Base-by-base conservation (phyloP, 2,797 vertebrate genomes). In the Artibeus jamaicensis region DNA sequence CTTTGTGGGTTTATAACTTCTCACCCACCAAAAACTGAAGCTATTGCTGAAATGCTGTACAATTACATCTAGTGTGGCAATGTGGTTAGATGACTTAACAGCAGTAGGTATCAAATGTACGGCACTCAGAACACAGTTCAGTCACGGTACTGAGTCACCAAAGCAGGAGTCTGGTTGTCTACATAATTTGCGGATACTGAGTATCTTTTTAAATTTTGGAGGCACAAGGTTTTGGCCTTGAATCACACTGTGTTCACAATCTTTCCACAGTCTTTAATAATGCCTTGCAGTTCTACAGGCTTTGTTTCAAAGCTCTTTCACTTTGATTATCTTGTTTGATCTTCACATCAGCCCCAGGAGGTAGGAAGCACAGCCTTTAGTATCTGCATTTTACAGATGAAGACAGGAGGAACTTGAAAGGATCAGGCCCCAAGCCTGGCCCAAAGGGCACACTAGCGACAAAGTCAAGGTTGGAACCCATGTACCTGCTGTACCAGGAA, bases 231-330 rank as follows among this genome's bases (percentile, higher is more conserved):
- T 83, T 87, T 94, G 93, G 92, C 92, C 53, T 96, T 87, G 62
- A 90, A 82, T 92, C 89, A 96, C 94, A 91, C 53, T 77, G 77
- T 91, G 85, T 81, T 95, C 84, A 50, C 46, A 62, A 78, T 95
- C 93, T 89, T 83, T 97, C 93, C 77, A 86, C 83, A 93, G 93
- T 76, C 88, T 97, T 97, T 96, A 96, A 97, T 95, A 89, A 96
- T 29, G 88, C 22, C 79, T 85, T 88, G 53, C 67, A 50, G 94
- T 89, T 92, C 88, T 85, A 87, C 42, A n/a, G 16, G 24, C 91
- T 95, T 89, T 92, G 91, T 92, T 91, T 86, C 93, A 95, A 92
- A 97, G 78, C n/a, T 46, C 67, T 96, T 93, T 95, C 65, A 53
- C 74, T 92, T 50, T 93, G 81, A 79, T 95, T 93, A 92, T 92